Percentiles rank a stretch among this genome's conserved stretches.
These are phyloP conservation scores for Cyphomyrus plagiostoma DNA, from an alignment of 2,113 vertebrate species.

Conservation along the genomic window DNA sequence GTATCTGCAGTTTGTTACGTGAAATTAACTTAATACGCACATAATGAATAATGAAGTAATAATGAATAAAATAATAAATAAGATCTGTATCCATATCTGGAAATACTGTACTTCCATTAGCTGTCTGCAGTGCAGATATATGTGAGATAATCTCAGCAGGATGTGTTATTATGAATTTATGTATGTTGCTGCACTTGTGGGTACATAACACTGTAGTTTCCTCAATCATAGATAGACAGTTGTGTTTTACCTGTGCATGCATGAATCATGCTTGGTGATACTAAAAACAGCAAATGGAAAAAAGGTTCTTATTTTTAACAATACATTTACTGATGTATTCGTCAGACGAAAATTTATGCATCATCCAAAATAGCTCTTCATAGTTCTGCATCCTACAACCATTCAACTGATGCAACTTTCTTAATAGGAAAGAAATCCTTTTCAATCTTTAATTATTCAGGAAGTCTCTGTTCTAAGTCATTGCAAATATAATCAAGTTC, in stretches of 20 bases:
- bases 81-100: background rate
- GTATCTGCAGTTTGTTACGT: background rate
- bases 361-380: background rate
- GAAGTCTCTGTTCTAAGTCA: conserved; percentile 8
- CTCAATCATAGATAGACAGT: background rate
- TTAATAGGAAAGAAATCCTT: conserved; percentile 13
- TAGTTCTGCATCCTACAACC: background rate
- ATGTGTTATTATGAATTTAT: background rate
- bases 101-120: background rate
- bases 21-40: background rate
- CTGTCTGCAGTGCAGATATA: background rate
- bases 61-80: too few species aligned
- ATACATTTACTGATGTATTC: background rate
- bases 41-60: background rate
- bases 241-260: background rate
- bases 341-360: background rate
- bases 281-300: background rate
- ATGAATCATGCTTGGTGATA: background rate
- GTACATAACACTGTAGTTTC: background rate
- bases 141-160: background rate
- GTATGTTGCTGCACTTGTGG: background rate
- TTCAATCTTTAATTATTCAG: conserved; percentile 6
- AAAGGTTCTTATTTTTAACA: background rate
- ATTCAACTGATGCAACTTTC: conserved; percentile 1
- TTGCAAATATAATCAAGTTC: background rate